Evolutionary conservation across 1,140 invertebrate species (phyloP).

Genomic region (Caenorhabditis brenneri): DNA sequence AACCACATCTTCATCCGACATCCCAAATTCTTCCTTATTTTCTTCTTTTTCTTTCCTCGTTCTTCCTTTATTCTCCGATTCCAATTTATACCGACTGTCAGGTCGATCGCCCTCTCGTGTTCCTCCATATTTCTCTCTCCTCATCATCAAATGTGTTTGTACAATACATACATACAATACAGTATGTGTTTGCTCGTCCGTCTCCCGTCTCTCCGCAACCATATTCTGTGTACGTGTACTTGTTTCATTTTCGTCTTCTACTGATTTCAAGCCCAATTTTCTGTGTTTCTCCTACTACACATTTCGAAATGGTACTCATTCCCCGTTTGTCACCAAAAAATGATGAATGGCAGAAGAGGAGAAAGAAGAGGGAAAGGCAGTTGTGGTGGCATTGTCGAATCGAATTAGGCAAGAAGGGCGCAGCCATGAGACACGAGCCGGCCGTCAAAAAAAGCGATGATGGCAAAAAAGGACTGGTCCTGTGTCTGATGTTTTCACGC

Average conservation of each 20-base stretch:
- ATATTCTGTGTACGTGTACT: conserved; percentile 30
- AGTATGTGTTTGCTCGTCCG: conserved; percentile 39
- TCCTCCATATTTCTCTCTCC: conserved; percentile 13
- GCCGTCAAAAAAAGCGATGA: background rate
- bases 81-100: conserved; percentile 31
- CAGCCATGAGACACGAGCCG: conserved; percentile 24
- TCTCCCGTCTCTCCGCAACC: background rate
- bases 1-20: background rate
- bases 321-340: background rate
- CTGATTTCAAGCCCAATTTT: background rate
- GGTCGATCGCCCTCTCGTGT: conserved; percentile 20
- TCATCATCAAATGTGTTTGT: conserved; percentile 42
- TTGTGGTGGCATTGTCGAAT: conserved; percentile 37
- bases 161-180: conserved; percentile 43
- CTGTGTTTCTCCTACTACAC: background rate
- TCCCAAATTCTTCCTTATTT: conserved; percentile 16
- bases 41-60: background rate
- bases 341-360: background rate
- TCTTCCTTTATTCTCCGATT: background rate
- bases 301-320: background rate
- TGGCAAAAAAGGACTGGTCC: conserved; percentile 31
- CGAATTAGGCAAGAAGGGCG: conserved; percentile 31
- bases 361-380: background rate
- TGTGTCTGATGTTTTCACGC: background rate
- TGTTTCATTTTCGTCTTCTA: conserved; percentile 34